Conservation (phyloP, 2,113 vertebrate species). For the Salvelinus fontinalis region DNA sequence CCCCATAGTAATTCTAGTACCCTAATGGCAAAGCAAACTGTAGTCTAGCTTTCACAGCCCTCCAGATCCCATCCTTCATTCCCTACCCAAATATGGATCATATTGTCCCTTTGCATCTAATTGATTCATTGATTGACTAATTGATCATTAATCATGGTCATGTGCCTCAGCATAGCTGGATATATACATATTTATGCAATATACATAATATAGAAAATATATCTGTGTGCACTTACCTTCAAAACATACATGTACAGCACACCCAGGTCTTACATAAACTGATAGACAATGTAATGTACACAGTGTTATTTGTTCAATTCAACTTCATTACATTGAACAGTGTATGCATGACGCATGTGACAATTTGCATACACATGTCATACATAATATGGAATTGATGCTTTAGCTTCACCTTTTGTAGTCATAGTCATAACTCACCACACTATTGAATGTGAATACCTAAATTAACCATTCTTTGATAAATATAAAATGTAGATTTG, state of each 20-base stretch:
- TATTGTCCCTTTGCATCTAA: neutral
- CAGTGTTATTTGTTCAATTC: neutral
- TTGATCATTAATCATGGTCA: too few species aligned
- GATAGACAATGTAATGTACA: neutral
- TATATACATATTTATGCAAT: neutral
- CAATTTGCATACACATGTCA: neutral
- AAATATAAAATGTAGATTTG: neutral
- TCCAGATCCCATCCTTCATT: neutral
- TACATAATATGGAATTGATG: neutral
- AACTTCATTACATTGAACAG: neutral
- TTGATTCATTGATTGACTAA: too few species aligned
- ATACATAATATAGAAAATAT: neutral
- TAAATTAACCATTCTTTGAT: conserved; percentile 6
- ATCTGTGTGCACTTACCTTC: neutral
- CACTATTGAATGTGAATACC: conserved; percentile 35
- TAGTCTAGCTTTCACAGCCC: neutral
- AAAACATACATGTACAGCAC: neutral
- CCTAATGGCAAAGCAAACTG: conserved; percentile 37
- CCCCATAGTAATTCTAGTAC: conserved; percentile 11
- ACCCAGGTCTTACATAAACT: neutral
- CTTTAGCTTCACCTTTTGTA: neutral
- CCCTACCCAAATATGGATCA: conserved; percentile 7
- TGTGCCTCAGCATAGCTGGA: too few species aligned
- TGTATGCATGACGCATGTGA: neutral
- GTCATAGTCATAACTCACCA: conserved; percentile 19